These are phyloP conservation scores for Seison nebaliae DNA, from an alignment of 1,140 invertebrate genomes.

Conservation along the genomic window DNA sequence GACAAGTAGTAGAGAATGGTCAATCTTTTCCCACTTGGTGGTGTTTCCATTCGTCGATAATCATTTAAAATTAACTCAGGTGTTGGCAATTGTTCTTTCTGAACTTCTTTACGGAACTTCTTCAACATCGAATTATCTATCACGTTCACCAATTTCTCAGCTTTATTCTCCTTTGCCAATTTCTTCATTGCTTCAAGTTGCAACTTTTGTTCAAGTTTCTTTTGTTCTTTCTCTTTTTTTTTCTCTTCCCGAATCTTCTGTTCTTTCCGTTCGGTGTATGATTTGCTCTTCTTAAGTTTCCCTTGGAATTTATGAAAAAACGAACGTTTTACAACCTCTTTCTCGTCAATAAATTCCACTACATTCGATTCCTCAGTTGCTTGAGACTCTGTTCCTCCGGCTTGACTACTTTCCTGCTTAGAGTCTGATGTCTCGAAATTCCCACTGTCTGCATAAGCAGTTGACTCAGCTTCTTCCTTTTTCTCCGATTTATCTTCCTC, in stretches of 20 bases:
- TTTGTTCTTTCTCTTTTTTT: slow-evolving; percentile 3
- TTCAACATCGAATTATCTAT: too few species aligned
- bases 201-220: too few species aligned
- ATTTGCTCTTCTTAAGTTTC: slow-evolving; percentile 3
- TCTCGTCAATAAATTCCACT: not conserved
- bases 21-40: too few species aligned
- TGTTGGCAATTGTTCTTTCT: too few species aligned
- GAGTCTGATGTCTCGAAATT: not conserved
- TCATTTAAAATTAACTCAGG: too few species aligned
- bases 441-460: not conserved
- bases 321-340: not conserved
- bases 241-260: not conserved
- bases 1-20: too few species aligned
- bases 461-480: not conserved
- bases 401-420: not conserved
- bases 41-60: too few species aligned
- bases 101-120: too few species aligned
- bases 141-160: too few species aligned
- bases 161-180: too few species aligned
- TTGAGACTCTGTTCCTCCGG: not conserved
- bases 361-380: not conserved
- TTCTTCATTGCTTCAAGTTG: too few species aligned
- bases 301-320: not conserved
- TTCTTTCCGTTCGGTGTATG: not conserved
- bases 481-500: not conserved